These are phyloP conservation scores for Pteromalus puparum DNA, from an alignment of 1,140 invertebrate species.

Conservation along the genomic window DNA sequence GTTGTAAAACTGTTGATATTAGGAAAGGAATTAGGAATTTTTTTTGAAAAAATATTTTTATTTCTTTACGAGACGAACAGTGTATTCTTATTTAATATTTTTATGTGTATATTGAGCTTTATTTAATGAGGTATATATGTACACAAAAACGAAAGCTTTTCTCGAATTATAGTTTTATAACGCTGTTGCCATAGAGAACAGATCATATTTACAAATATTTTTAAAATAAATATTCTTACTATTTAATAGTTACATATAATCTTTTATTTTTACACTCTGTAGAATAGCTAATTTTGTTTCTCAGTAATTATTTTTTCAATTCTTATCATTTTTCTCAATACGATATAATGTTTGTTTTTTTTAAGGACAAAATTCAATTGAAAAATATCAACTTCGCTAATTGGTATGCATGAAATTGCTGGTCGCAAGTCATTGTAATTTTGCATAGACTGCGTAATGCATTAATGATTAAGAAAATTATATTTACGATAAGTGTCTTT, in stretches of 20 bases:
- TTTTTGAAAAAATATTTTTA: constrained; percentile 3
- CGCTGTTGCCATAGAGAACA: constrained; percentile 14
- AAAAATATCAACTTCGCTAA: too few species aligned
- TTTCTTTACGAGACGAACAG: not conserved
- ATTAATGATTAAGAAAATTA: too few species aligned
- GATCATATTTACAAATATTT: constrained; percentile 37
- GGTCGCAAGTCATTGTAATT: too few species aligned
- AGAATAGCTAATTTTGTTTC: too few species aligned
- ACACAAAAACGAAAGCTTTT: constrained; percentile 15
- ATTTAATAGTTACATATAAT: not conserved
- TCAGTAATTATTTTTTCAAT: too few species aligned
- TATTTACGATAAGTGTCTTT: too few species aligned
- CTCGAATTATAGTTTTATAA: constrained; percentile 35
- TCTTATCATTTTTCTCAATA: too few species aligned
- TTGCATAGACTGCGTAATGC: too few species aligned
- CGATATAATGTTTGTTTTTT: too few species aligned
- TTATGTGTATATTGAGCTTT: constrained; percentile 31
- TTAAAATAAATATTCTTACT: constrained; percentile 43
- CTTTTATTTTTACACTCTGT: not conserved
- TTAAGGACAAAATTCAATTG: too few species aligned
- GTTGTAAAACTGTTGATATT: constrained; percentile 8
- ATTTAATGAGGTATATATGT: constrained; percentile 29
- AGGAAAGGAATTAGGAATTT: constrained; percentile 1
- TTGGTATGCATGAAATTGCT: too few species aligned
- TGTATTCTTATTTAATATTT: constrained; percentile 19